Conservation (phyloP, 2,113 vertebrate species). For the Phaetusa simplex region DNA sequence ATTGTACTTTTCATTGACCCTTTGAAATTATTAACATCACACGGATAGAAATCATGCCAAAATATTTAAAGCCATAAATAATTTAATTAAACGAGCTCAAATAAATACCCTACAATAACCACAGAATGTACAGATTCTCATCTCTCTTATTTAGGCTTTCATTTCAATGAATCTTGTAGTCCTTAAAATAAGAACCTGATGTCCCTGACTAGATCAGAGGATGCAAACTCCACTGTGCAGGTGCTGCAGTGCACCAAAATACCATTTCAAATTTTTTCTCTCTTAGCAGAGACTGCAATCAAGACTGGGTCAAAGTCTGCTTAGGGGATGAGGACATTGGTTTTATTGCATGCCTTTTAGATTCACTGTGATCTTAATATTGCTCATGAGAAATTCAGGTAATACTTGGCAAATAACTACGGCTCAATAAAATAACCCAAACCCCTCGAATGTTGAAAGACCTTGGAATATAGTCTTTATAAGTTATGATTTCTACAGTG, state of each 20-base stretch:
- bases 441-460: neutral
- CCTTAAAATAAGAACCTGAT: neutral
- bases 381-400: neutral
- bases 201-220: neutral
- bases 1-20: neutral
- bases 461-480: neutral
- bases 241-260: neutral
- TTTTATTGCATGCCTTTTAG: neutral
- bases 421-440: neutral
- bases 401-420: neutral
- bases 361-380: neutral
- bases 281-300: neutral
- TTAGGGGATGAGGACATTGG: neutral
- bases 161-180: neutral
- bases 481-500: neutral
- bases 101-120: neutral
- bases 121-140: neutral
- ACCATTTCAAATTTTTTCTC: neutral
- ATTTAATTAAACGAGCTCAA: neutral
- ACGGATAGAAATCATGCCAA: neutral
- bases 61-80: conserved; percentile 5
- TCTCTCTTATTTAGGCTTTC: neutral
- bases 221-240: neutral
- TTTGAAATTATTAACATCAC: neutral
- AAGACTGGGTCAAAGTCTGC: neutral